Conservation (phyloP, 2,113 vertebrate genomes). For the Scophthalmus maximus region DNA sequence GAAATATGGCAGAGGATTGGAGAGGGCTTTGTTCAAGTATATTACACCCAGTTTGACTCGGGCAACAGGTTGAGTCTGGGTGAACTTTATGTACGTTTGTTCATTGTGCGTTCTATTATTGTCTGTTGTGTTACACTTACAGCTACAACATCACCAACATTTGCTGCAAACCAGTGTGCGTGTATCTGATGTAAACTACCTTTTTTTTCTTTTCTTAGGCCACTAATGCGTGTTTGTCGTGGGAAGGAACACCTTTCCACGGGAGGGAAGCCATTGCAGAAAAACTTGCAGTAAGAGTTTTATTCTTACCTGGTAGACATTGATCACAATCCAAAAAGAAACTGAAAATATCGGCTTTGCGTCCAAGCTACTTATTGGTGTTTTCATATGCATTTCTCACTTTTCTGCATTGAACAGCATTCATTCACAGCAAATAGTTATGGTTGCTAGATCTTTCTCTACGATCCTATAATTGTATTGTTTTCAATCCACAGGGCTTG, state of each 20-base stretch:
- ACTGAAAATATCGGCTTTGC: too few species aligned
- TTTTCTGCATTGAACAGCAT: too few species aligned
- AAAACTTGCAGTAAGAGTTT: conserved; percentile 79
- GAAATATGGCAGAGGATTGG: conserved; percentile 82
- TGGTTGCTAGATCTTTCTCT: background rate
- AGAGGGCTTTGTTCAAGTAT: conserved; percentile 77
- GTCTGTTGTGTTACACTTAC: background rate
- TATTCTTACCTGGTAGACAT: too few species aligned
- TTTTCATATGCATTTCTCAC: too few species aligned
- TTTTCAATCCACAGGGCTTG: conserved; percentile 64
- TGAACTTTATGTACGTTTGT: conserved; percentile 78
- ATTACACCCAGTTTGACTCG: conserved; percentile 79
- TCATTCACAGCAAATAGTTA: background rate
- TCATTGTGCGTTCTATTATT: background rate
- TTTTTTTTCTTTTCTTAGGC: conserved; percentile 46
- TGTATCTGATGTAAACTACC: background rate
- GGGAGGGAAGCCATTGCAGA: conserved; percentile 77
- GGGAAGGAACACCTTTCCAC: conserved; percentile 79
- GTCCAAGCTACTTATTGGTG: too few species aligned
- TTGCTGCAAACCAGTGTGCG: background rate
- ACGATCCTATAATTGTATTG: background rate
- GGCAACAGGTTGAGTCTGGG: conserved; percentile 72
- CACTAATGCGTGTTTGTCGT: conserved; percentile 77
- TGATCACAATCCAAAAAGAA: too few species aligned
- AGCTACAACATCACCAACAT: background rate